Conservation (phyloP, 2,888 invertebrate species). For the Unio delphinus region DNA sequence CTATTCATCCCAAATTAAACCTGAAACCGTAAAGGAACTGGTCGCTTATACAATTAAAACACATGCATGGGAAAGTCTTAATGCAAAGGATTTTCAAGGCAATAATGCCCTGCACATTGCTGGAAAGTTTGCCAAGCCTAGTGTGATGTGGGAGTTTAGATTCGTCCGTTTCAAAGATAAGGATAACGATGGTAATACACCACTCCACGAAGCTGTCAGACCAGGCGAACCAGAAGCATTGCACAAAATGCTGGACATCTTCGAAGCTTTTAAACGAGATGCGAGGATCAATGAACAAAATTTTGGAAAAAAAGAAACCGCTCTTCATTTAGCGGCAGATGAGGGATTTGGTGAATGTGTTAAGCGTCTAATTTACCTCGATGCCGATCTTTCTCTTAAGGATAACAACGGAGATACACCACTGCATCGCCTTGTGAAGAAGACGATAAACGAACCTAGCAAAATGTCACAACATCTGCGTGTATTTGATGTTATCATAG, state of each 20-base stretch:
- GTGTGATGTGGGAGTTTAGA: slow-evolving; percentile 60
- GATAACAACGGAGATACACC: slow-evolving; percentile 60
- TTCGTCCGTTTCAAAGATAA: slow-evolving; percentile 56
- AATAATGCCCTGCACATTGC: slow-evolving; percentile 68
- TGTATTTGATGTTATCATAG: slow-evolving; percentile 43
- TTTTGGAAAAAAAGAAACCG: slow-evolving; percentile 38
- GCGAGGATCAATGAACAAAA: slow-evolving; percentile 58
- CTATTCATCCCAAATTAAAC: slow-evolving; percentile 41
- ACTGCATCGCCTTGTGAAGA: slow-evolving; percentile 55
- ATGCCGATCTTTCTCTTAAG: slow-evolving; percentile 44
- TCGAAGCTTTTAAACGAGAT: slow-evolving; percentile 56
- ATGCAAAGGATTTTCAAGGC: slow-evolving; percentile 58
- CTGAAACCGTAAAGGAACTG: slow-evolving; percentile 48
- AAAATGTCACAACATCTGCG: slow-evolving; percentile 33
- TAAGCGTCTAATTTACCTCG: slow-evolving; percentile 33
- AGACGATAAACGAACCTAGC: slow-evolving; percentile 34
- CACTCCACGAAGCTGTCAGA: slow-evolving; percentile 58
- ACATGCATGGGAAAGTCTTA: slow-evolving; percentile 66
- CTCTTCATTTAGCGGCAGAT: slow-evolving; percentile 52
- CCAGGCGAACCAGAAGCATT: slow-evolving; percentile 51
- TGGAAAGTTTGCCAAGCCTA: slow-evolving; percentile 55
- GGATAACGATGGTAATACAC: slow-evolving; percentile 56
- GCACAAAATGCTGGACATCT: slow-evolving; percentile 59
- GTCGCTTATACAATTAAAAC: slow-evolving; percentile 66
- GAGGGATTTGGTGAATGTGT: slow-evolving; percentile 41